Percentiles rank a stretch among this genome's conserved stretches.
Conservation (phyloP, 2,888 invertebrate species). For the Synanthedon formicaeformis region DNA sequence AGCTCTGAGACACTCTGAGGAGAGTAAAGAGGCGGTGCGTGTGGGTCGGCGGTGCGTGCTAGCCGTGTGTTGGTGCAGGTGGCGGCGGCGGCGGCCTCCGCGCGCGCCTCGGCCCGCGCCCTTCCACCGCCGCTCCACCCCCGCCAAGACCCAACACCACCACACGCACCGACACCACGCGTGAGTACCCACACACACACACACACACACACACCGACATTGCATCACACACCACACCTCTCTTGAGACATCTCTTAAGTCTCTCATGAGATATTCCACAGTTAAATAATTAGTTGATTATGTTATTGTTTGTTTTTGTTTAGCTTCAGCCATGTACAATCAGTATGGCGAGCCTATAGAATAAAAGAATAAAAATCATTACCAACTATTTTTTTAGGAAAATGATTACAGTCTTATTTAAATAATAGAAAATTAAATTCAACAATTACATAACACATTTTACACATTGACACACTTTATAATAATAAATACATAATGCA, state of each 20-base stretch:
- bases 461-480: no score
- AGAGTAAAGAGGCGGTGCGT: slow-evolving; percentile 3
- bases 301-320: no score
- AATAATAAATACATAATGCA: neutral
- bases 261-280: no score
- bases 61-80: slow-evolving; percentile 46
- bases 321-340: no score
- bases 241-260: no score
- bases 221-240: neutral
- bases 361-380: no score
- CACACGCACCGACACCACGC: slow-evolving; percentile 61
- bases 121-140: slow-evolving; percentile 60
- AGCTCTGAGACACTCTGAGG: neutral
- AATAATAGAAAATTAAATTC: no score
- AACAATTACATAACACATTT: no score
- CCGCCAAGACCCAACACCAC: slow-evolving; percentile 65
- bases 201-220: slow-evolving; percentile 17
- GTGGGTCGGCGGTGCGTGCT: slow-evolving; percentile 6
- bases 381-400: no score
- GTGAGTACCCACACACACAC: slow-evolving; percentile 29
- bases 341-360: no score
- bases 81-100: slow-evolving; percentile 53
- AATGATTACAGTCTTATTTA: no score
- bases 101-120: slow-evolving; percentile 68
- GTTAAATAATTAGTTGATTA: no score